These are phyloP conservation scores for Apodemia hepburni DNA, from an alignment of 2,888 invertebrate species.

Conservation along the genomic window DNA sequence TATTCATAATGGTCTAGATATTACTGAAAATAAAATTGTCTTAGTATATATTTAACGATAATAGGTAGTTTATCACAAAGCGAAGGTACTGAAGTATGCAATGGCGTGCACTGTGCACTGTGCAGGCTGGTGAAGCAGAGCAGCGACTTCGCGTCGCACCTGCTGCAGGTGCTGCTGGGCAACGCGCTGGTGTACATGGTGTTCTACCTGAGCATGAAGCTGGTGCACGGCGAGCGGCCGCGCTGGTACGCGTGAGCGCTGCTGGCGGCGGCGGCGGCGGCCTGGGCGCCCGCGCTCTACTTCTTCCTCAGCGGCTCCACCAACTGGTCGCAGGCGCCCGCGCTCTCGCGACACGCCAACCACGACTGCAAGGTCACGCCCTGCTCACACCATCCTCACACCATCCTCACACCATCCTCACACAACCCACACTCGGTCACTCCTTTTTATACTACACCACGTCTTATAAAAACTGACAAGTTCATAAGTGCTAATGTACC, in stretches of 20 bases:
- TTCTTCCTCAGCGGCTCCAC: constrained; percentile 54
- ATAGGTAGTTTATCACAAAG: too few relatives aligned
- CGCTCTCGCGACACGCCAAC: constrained; percentile 82
- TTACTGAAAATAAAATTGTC: too few relatives aligned
- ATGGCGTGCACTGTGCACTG: not conserved
- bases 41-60: too few relatives aligned
- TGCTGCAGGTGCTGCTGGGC: constrained; percentile 89
- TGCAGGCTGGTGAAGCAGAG: constrained; percentile 77
- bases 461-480: too few relatives aligned
- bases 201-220: constrained; percentile 93
- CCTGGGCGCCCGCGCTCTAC: constrained; percentile 86
- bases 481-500: too few relatives aligned
- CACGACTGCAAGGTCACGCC: constrained; percentile 63
- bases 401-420: too few relatives aligned
- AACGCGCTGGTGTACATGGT: constrained; percentile 90
- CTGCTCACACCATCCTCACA: not conserved
- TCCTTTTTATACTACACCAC: too few relatives aligned
- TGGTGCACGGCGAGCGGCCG: constrained; percentile 83
- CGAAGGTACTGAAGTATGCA: too few relatives aligned
- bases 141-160: constrained; percentile 89
- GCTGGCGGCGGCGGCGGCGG: constrained; percentile 81
- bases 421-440: too few relatives aligned
- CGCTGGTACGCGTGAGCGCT: constrained; percentile 82
- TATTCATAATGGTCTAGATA: too few relatives aligned
- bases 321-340: constrained; percentile 80